These are phyloP conservation scores for Gallinago solitaria DNA, from an alignment of 2,797 vertebrate species.

Conservation along the genomic window DNA sequence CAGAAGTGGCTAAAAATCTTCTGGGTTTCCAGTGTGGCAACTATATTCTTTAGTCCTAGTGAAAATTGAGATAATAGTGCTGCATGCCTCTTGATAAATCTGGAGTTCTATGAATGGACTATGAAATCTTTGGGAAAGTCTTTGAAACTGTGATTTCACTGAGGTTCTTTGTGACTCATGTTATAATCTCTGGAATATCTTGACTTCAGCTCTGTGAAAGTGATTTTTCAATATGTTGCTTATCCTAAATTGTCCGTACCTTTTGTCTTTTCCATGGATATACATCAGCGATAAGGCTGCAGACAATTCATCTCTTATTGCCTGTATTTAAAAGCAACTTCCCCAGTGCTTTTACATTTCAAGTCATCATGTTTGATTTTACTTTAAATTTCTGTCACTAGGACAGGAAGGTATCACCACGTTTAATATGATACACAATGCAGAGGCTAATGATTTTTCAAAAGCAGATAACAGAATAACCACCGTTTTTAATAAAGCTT, in stretches of 20 bases:
- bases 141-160: neutral
- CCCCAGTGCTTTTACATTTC: neutral
- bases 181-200: conserved; percentile 10
- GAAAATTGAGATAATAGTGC: neutral
- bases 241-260: neutral
- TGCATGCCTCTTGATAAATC: neutral
- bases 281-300: neutral
- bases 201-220: neutral
- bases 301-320: neutral
- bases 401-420: neutral
- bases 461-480: neutral
- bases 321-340: neutral
- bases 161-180: neutral
- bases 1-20: neutral
- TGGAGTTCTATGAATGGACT: neutral
- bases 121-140: neutral
- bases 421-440: neutral
- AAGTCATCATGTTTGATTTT: neutral
- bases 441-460: neutral
- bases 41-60: neutral
- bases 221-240: neutral
- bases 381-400: neutral
- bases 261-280: neutral
- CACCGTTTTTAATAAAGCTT: neutral
- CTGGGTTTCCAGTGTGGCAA: neutral